Percentiles rank a stretch among this genome's conserved stretches.
phyloP scores from a whole-genome alignment of 2,113 vertebrate genomes.

The Hiodon tergisus region DNA sequence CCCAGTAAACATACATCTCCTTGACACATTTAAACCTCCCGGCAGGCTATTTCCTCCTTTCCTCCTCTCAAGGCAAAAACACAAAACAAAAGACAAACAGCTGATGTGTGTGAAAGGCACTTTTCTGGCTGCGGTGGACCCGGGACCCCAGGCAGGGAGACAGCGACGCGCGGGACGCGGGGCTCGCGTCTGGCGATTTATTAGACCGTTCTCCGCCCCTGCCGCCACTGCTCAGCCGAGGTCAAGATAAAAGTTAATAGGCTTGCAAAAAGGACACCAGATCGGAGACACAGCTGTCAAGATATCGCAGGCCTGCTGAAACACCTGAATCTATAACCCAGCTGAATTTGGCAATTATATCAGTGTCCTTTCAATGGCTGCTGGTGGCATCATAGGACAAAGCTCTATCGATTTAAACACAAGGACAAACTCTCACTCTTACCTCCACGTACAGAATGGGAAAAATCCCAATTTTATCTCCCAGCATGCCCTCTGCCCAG shows the following conservation, averaged over 20 bases:
- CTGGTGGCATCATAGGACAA: background rate
- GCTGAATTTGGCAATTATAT: background rate
- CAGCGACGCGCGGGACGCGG: background rate
- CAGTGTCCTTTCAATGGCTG: background rate
- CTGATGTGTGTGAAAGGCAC: background rate
- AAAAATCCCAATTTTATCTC: conserved; percentile 97
- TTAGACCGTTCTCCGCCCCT: conserved; percentile 5
- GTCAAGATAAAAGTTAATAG: conserved; percentile 23
- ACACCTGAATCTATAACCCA: background rate
- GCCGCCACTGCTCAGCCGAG: background rate
- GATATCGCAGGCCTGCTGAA: background rate
- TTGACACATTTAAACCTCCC: conserved; percentile 16
- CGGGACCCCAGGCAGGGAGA: background rate
- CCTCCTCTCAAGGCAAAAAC: background rate
- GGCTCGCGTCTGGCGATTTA: conserved; percentile 1
- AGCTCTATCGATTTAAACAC: background rate
- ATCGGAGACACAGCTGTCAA: background rate
- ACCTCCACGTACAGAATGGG: conserved; percentile 97
- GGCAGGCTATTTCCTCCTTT: conserved; percentile 5
- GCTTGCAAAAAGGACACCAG: background rate
- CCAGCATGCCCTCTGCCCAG: conserved; percentile 98
- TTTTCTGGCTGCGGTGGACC: background rate
- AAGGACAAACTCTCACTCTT: conserved; percentile 37
- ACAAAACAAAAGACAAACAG: background rate
- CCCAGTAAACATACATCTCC: conserved; percentile 7